phyloP scores from a whole-genome alignment of 2,888 invertebrate species.

The Eucriotettix oculatus region DNA sequence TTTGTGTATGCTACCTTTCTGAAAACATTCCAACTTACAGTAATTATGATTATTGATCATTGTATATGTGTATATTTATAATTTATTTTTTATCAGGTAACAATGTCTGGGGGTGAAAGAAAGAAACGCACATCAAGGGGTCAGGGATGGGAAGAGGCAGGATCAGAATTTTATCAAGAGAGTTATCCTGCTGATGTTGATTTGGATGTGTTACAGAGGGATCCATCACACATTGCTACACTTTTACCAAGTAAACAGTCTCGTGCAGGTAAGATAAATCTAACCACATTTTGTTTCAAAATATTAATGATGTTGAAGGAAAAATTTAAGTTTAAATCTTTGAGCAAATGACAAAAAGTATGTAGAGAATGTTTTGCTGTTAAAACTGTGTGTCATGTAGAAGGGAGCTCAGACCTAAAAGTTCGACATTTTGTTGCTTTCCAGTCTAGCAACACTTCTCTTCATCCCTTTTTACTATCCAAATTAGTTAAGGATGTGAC shows the following conservation, averaged over 20 bases:
- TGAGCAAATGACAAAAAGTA: too few relatives aligned
- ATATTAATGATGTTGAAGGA: slow-evolving; percentile 31
- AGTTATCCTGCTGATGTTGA: slow-evolving; percentile 58
- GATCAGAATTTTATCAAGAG: slow-evolving; percentile 72
- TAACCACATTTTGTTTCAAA: neutral
- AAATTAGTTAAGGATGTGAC: too few relatives aligned
- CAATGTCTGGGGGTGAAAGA: slow-evolving; percentile 41
- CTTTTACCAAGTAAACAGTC: slow-evolving; percentile 59
- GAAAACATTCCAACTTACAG: neutral
- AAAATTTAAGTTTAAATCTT: too few relatives aligned
- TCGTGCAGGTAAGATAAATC: slow-evolving; percentile 15
- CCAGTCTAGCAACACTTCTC: too few relatives aligned
- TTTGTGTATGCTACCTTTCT: neutral
- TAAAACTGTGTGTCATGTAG: too few relatives aligned
- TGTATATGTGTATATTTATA: neutral
- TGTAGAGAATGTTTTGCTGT: too few relatives aligned
- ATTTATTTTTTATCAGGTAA: neutral
- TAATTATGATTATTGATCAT: too few relatives aligned
- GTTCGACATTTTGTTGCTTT: too few relatives aligned
- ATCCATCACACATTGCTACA: slow-evolving; percentile 59
- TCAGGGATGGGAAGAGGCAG: slow-evolving; percentile 70
- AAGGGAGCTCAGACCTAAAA: too few relatives aligned
- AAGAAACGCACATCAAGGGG: slow-evolving; percentile 36
- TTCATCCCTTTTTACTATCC: too few relatives aligned
- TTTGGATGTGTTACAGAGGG: slow-evolving; percentile 45